Evolutionary conservation across 2,797 vertebrate genomes (phyloP).

Genomic region (Champsocephalus esox): DNA sequence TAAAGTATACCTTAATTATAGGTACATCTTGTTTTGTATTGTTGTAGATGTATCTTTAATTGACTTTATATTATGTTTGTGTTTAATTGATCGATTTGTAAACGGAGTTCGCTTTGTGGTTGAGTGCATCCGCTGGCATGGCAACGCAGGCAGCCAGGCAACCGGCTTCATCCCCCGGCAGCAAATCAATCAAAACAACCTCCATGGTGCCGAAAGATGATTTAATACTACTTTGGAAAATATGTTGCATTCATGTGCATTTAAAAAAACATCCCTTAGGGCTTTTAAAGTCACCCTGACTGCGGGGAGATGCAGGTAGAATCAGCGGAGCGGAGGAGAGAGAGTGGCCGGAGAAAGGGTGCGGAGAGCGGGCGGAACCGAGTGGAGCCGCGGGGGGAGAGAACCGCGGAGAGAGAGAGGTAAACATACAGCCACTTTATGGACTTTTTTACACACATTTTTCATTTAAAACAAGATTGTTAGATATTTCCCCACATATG

Average conservation of each 20-base stretch:
- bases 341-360: constrained; percentile 1
- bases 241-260: neutral
- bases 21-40: too few species aligned
- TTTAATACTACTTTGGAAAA: too few species aligned
- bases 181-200: neutral
- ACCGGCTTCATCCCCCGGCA: neutral
- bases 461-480: too few species aligned
- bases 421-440: neutral
- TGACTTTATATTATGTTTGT: accelerated
- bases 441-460: too few species aligned
- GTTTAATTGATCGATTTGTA: neutral
- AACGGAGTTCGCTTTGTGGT: neutral
- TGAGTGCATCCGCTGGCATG: constrained; percentile 39
- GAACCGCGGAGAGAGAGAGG: constrained; percentile 27
- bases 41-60: neutral
- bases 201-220: neutral
- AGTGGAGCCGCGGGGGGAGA: constrained; percentile 7
- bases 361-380: constrained; percentile 26
- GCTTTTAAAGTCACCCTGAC: neutral
- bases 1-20: neutral
- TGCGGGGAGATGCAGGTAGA: constrained; percentile 53
- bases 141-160: constrained; percentile 42
- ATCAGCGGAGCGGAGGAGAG: constrained; percentile 26
- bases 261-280: neutral
- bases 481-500: too few species aligned